Evolutionary conservation across 2,888 invertebrate genomes (phyloP).

Genomic region (Cryptocephalus moraei): DNA sequence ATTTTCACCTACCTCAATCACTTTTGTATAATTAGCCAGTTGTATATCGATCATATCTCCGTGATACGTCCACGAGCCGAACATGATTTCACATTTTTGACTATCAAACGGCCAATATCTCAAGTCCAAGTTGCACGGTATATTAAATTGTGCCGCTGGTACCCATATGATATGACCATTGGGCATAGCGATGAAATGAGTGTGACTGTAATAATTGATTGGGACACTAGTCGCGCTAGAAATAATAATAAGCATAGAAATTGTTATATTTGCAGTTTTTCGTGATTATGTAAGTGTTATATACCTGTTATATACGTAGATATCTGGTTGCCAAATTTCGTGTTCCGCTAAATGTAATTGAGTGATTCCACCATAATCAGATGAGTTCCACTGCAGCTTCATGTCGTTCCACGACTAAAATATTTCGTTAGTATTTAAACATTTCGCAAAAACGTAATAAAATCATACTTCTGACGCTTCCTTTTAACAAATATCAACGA

Average conservation of each 20-base stretch:
- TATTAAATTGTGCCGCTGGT: conserved; percentile 56
- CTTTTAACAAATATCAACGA: too few species aligned
- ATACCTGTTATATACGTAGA: conserved; percentile 59
- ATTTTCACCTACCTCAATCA: conserved; percentile 19
- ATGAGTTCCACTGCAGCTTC: conserved; percentile 61
- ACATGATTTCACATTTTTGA: conserved; percentile 54
- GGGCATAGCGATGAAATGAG: conserved; percentile 41
- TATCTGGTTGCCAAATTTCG: conserved; percentile 72
- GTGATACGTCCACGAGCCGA: conserved; percentile 65
- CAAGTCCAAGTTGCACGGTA: conserved; percentile 56
- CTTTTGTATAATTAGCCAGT: conserved; percentile 17
- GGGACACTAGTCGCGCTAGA: conserved; percentile 49
- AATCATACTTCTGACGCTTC: too few species aligned
- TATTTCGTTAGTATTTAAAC: too few species aligned
- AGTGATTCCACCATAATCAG: conserved; percentile 53
- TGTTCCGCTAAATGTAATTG: conserved; percentile 53
- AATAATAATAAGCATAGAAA: conserved; percentile 2
- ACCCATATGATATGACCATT: conserved; percentile 53
- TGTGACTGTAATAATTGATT: conserved; percentile 50
- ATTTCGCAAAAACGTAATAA: too few species aligned
- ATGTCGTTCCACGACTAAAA: conserved; percentile 64
- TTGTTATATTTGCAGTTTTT: background rate
- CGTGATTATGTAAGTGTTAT: background rate
- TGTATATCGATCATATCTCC: conserved; percentile 47
- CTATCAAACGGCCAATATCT: conserved; percentile 65